Conservation (phyloP, 1,140 invertebrate genomes). For the Papilio polytes region DNA sequence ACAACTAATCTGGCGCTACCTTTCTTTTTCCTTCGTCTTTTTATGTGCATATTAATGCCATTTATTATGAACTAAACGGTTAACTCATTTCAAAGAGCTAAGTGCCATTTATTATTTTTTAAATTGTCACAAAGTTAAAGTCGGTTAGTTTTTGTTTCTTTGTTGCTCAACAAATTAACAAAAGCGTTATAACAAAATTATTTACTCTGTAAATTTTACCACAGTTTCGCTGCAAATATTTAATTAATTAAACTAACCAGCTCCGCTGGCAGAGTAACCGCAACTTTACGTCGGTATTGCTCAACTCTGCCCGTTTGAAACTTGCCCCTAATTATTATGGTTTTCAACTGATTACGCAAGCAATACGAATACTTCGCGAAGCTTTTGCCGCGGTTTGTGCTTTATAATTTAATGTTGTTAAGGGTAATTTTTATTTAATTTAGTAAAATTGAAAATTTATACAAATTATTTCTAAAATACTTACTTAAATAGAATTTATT, state of each 20-base stretch:
- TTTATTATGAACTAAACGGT: no score
- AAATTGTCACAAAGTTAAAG: no score
- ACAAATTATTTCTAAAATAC: no score
- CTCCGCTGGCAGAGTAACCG: slow-evolving; percentile 44
- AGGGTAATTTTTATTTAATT: background rate
- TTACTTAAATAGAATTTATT: no score
- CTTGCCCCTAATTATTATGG: slow-evolving; percentile 61
- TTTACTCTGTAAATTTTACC: background rate
- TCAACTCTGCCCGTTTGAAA: slow-evolving; percentile 54
- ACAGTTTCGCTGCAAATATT: background rate
- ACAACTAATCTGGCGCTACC: no score
- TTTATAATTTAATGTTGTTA: slow-evolving; percentile 32
- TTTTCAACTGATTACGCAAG: slow-evolving; percentile 59
- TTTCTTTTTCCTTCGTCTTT: no score
- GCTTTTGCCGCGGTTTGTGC: slow-evolving; percentile 27
- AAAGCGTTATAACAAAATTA: background rate
- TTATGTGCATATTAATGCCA: no score
- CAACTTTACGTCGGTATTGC: slow-evolving; percentile 48
- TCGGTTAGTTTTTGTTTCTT: no score
- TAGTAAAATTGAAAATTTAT: no score
- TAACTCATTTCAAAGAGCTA: no score
- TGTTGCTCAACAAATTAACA: background rate
- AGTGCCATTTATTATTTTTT: no score
- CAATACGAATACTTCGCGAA: slow-evolving; percentile 44
- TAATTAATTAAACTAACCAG: slow-evolving; percentile 27